These are phyloP conservation scores for Cephus cinctus DNA, from an alignment of 1,140 invertebrate genomes.

Conservation along the genomic window DNA sequence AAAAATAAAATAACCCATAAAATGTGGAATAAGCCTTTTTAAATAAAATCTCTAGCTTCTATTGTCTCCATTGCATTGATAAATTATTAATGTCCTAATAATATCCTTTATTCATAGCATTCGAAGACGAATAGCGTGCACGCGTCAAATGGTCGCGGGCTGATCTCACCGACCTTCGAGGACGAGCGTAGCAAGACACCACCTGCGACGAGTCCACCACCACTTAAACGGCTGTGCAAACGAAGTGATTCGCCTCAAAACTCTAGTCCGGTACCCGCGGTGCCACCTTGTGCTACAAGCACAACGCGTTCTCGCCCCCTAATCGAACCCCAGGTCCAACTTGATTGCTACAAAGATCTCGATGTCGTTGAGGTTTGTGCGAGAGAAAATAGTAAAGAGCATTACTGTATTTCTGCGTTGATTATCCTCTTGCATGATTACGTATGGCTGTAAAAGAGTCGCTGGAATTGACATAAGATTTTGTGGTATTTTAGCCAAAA, in stretches of 20 bases:
- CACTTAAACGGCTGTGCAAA: constrained; percentile 56
- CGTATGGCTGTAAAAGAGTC: background rate
- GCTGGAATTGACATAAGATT: background rate
- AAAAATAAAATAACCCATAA: background rate
- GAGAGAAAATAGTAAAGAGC: constrained; percentile 6
- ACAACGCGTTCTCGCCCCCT: constrained; percentile 49
- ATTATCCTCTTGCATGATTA: background rate
- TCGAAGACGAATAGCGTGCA: constrained; percentile 52
- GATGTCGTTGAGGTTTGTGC: constrained; percentile 52
- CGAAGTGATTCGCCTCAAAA: constrained; percentile 55
- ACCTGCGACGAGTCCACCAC: constrained; percentile 52
- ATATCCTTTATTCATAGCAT: constrained; percentile 33
- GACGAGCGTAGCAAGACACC: constrained; percentile 53
- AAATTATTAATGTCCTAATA: too few relatives aligned
- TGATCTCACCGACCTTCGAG: constrained; percentile 53
- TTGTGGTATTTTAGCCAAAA: constrained; percentile 50
- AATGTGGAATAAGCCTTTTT: too few relatives aligned
- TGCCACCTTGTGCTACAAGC: constrained; percentile 40
- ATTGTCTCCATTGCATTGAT: background rate
- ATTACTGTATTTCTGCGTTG: too few relatives aligned
- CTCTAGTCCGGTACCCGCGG: constrained; percentile 53
- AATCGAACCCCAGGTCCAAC: constrained; percentile 55
- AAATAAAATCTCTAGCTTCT: background rate
- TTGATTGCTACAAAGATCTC: constrained; percentile 55
- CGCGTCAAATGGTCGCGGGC: constrained; percentile 49